Evolutionary conservation across 2,797 vertebrate genomes (phyloP).

Genomic region (Cyclura pinguis): DNA sequence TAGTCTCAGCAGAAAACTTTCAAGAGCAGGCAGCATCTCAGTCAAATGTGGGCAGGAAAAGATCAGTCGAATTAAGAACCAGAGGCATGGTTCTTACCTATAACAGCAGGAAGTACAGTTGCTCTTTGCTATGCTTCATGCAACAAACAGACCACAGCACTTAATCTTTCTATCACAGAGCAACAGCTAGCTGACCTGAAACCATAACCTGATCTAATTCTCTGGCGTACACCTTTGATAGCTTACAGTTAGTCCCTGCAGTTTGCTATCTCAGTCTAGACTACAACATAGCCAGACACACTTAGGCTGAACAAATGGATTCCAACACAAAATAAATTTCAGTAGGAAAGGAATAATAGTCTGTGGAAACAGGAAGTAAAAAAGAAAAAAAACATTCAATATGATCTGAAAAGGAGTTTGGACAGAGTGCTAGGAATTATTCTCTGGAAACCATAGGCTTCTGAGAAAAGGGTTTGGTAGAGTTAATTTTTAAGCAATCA

Average conservation of each 20-base stretch:
- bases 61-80: conserved; percentile 38
- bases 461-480: too few species aligned
- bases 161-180: conserved; percentile 51
- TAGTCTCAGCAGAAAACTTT: conserved; percentile 37
- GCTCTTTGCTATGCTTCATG: conserved; percentile 34
- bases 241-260: conserved; percentile 34
- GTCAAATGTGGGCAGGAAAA: conserved; percentile 25
- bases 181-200: conserved; percentile 34
- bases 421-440: background rate
- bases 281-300: conserved; percentile 48
- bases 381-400: background rate
- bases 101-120: conserved; percentile 32
- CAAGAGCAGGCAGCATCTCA: conserved; percentile 37
- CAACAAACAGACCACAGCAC: conserved; percentile 45
- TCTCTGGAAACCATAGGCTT: background rate
- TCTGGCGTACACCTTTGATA: conserved; percentile 50
- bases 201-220: conserved; percentile 44
- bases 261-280: conserved; percentile 36
- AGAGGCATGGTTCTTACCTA: background rate
- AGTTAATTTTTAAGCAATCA: background rate
- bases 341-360: conserved; percentile 43
- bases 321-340: conserved; percentile 61
- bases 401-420: conserved; percentile 21
- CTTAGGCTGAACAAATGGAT: conserved; percentile 57
- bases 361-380: background rate